These are phyloP conservation scores for Columbina picui DNA, from an alignment of 2,113 vertebrate genomes.

Conservation along the genomic window DNA sequence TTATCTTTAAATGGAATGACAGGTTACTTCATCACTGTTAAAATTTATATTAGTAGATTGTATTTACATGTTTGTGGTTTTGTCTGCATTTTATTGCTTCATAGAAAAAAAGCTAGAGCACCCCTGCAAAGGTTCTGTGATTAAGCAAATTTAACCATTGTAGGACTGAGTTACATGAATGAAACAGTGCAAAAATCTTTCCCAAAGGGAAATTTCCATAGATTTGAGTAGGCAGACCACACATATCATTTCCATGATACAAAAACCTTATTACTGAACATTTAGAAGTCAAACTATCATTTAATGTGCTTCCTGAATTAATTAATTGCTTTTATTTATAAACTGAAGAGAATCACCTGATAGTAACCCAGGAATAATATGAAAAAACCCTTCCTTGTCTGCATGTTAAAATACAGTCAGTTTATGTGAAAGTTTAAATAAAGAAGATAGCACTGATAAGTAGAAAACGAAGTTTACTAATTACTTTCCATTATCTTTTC, in stretches of 20 bases:
- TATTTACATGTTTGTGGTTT: not conserved
- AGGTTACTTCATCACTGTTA: not conserved
- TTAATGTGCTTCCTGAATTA: not conserved
- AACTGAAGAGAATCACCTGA: not conserved
- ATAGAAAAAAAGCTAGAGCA: not conserved
- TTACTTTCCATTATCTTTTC: not conserved
- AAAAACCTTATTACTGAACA: not conserved
- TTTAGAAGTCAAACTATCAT: not conserved
- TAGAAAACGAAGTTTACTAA: not conserved
- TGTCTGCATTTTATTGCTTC: not conserved
- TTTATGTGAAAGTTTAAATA: not conserved
- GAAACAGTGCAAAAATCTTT: conserved; percentile 19
- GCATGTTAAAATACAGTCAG: not conserved
- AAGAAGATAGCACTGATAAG: not conserved
- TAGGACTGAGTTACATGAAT: not conserved
- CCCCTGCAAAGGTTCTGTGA: not conserved
- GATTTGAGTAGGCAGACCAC: not conserved
- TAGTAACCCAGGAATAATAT: not conserved
- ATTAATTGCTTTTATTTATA: not conserved
- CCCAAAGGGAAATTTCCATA: not conserved
- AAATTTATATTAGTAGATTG: not conserved
- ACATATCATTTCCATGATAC: not conserved
- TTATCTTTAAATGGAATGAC: conserved; percentile 1
- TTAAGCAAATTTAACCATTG: not conserved
- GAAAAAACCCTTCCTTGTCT: not conserved